A percentile compares a stretch with the other conserved stretches of the same genome.
phyloP scores from a whole-genome alignment of 2,888 invertebrate genomes.

The Cactoblastis cactorum region DNA sequence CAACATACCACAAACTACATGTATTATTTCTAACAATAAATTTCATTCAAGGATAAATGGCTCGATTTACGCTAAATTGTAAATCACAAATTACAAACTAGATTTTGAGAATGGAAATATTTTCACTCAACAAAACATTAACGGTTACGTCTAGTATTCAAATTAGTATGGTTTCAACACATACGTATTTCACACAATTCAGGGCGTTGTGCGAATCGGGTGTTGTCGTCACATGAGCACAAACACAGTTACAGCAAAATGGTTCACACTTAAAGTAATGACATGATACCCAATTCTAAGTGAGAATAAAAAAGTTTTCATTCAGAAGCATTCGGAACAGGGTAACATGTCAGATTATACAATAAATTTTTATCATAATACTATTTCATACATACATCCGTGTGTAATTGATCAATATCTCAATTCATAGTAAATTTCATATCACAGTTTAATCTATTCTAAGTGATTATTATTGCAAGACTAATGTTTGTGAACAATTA shows the following conservation, averaged over 20 bases:
- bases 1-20: conserved; percentile 22
- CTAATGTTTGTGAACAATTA: conserved; percentile 11
- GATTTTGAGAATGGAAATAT: conserved; percentile 4
- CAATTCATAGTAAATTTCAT: conserved; percentile 36
- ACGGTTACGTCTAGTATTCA: background rate
- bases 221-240: background rate
- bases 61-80: conserved; percentile 1
- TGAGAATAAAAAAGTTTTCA: background rate
- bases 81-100: conserved; percentile 2
- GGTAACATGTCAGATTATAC: background rate
- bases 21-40: conserved; percentile 9
- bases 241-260: conserved; percentile 7
- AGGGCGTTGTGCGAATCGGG: background rate
- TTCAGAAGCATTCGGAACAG: background rate
- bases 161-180: background rate
- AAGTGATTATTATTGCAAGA: conserved; percentile 18
- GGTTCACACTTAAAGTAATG: conserved; percentile 4
- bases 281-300: background rate
- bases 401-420: conserved; percentile 6
- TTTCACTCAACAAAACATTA: conserved; percentile 1
- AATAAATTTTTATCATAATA: conserved; percentile 10
- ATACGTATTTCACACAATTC: background rate
- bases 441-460: conserved; percentile 51
- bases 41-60: conserved; percentile 9
- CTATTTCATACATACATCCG: conserved; percentile 3